A percentile compares a stretch with the other conserved stretches of the same genome.
These are phyloP conservation scores for Microtus pennsylvanicus DNA, from an alignment of 2,113 vertebrate species.

Conservation along the genomic window DNA sequence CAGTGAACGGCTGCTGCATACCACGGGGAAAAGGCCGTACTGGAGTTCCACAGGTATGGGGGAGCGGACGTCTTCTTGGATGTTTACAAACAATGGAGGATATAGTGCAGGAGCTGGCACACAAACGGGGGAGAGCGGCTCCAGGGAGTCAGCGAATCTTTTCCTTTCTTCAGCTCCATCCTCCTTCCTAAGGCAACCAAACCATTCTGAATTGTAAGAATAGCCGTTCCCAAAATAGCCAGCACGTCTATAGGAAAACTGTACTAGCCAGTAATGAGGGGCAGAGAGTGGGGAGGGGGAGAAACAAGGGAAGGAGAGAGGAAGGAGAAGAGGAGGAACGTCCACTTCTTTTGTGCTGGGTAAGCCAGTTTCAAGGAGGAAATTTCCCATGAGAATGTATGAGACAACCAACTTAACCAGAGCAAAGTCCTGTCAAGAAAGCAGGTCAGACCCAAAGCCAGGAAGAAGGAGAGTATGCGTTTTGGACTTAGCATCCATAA, in stretches of 20 bases:
- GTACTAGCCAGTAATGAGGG: background rate
- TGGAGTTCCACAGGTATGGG: background rate
- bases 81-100: background rate
- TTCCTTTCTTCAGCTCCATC: background rate
- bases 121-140: background rate
- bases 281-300: background rate
- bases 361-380: conserved; percentile 7
- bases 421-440: background rate
- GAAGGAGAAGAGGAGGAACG: background rate
- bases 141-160: background rate
- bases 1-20: conserved; percentile 7
- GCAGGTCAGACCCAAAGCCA: background rate
- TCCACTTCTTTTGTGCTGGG: background rate
- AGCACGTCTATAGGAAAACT: conserved; percentile 23
- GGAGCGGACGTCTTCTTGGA: background rate
- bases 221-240: conserved; percentile 58
- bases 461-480: background rate
- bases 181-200: conserved; percentile 33
- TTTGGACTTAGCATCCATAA: background rate
- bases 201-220: conserved; percentile 51
- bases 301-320: too few species aligned
- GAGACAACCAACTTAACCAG: background rate
- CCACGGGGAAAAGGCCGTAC: background rate
- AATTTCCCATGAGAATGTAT: background rate
- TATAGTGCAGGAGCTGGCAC: background rate